Evolutionary conservation across 2,113 vertebrate species (phyloP).

Genomic region (Actenoides lindsayi): DNA sequence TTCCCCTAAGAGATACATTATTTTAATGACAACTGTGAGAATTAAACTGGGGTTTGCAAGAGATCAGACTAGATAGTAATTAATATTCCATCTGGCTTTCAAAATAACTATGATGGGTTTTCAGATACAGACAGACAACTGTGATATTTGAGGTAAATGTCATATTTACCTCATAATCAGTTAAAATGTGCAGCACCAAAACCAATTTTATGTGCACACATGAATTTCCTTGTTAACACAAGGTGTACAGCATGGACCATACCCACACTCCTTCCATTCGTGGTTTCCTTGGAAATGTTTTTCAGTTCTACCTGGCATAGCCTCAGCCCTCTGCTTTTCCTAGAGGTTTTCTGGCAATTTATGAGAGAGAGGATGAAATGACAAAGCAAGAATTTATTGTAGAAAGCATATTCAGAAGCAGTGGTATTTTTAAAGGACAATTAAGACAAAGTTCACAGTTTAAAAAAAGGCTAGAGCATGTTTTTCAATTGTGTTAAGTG

Average conservation of each 20-base stretch:
- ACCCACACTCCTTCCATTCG: neutral
- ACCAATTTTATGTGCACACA: neutral
- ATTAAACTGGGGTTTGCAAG: neutral
- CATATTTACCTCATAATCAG: neutral
- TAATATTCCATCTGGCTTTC: neutral
- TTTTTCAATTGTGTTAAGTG: neutral
- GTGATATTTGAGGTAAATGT: neutral
- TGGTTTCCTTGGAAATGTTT: neutral
- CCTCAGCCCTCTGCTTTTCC: neutral
- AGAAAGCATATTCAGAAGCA: neutral
- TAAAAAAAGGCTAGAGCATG: neutral
- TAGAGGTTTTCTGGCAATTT: accelerated
- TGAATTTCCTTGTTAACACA: neutral
- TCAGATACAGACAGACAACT: neutral
- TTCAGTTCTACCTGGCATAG: neutral
- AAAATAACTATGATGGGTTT: neutral
- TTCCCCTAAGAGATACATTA: neutral
- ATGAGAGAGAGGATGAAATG: neutral
- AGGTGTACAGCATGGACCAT: accelerated
- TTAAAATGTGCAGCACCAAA: neutral
- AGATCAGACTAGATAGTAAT: neutral
- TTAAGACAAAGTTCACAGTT: neutral
- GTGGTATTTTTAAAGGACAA: neutral
- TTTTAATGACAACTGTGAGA: neutral
- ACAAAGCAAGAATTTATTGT: neutral